Conservation (phyloP, 2,888 invertebrate species). For the Spisula subtruncata region DNA sequence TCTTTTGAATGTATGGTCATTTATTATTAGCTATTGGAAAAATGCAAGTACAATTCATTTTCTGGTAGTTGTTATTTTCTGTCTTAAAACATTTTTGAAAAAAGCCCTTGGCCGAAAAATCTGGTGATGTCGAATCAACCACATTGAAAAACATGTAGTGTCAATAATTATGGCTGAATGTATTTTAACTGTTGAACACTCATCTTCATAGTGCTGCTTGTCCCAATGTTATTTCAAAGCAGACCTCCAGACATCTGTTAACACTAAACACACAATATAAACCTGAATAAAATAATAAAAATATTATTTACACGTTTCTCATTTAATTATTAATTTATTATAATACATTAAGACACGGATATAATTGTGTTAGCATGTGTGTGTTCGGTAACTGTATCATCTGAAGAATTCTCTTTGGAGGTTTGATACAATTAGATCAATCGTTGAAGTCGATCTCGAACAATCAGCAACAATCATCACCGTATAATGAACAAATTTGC, state of each 20-base stretch:
- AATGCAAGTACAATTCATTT: too few species aligned
- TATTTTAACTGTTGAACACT: too few species aligned
- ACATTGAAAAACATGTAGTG: too few species aligned
- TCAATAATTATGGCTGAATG: too few species aligned
- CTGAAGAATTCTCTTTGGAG: conserved; percentile 5
- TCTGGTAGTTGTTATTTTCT: too few species aligned
- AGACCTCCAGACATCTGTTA: not conserved
- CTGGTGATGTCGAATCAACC: too few species aligned
- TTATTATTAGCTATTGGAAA: too few species aligned
- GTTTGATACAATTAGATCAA: conserved; percentile 13
- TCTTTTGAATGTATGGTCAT: too few species aligned
- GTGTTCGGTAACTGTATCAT: conserved; percentile 1
- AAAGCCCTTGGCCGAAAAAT: too few species aligned
- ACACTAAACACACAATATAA: not conserved
- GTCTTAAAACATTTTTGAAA: too few species aligned
- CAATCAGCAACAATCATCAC: conserved; percentile 2
- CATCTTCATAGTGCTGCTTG: too few species aligned
- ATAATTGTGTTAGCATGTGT: conserved; percentile 31
- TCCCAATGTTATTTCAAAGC: too few species aligned
- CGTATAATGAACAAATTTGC: conserved; percentile 59
- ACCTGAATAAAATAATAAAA: not conserved
- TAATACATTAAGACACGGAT: not conserved
- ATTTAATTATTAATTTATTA: not conserved
- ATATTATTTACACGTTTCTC: not conserved
- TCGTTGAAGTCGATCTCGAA: not conserved